Percentiles rank a stretch among this genome's conserved stretches.
These are phyloP conservation scores for Parochlus steinenii DNA, from an alignment of 2,888 invertebrate genomes.

Conservation along the genomic window DNA sequence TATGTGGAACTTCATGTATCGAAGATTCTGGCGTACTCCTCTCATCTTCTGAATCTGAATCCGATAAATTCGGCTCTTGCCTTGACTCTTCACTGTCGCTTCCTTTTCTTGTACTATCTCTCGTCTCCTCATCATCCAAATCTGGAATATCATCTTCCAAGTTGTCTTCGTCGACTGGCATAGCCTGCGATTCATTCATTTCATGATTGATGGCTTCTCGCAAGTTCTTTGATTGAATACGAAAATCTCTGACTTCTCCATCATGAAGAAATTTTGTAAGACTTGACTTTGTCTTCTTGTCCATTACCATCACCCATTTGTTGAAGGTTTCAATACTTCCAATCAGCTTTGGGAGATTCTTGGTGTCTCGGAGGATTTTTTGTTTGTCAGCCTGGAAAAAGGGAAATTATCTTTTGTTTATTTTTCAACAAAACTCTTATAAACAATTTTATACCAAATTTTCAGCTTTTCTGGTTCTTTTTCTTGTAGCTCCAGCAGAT, in stretches of 20 bases:
- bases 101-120: too few species aligned
- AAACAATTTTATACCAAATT: too few species aligned
- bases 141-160: not conserved
- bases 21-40: too few species aligned
- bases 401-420: too few species aligned
- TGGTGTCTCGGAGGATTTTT: conserved; percentile 40
- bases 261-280: conserved; percentile 37
- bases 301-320: conserved; percentile 36
- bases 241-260: conserved; percentile 43
- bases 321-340: conserved; percentile 45
- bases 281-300: conserved; percentile 38
- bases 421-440: too few species aligned
- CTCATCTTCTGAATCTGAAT: too few species aligned
- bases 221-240: conserved; percentile 35
- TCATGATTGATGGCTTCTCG: conserved; percentile 35
- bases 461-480: conserved; percentile 24
- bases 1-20: too few species aligned
- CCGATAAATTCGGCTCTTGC: too few species aligned
- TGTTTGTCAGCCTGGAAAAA: conserved; percentile 30
- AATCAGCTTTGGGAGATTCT: conserved; percentile 41
- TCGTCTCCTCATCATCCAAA: conserved; percentile 1
- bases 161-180: not conserved
- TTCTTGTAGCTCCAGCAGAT: conserved; percentile 16
- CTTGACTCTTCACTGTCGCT: too few species aligned
- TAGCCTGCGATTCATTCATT: conserved; percentile 15